These are phyloP conservation scores for Cephus cinctus DNA, from an alignment of 1,140 invertebrate species.

Conservation along the genomic window DNA sequence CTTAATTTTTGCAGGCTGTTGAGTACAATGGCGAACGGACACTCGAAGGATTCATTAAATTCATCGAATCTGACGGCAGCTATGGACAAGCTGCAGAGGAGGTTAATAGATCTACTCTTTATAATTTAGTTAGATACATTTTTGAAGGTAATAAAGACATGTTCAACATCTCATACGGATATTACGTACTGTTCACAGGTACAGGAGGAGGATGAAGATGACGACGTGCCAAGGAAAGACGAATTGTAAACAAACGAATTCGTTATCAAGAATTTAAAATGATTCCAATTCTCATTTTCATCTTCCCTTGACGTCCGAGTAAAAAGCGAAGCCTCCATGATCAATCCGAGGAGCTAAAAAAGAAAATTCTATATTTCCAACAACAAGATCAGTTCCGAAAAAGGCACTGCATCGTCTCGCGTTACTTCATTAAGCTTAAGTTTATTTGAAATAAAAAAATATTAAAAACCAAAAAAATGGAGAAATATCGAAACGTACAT, in stretches of 20 bases:
- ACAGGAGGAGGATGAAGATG: conserved; percentile 66
- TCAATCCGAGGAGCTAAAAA: no score
- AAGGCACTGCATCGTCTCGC: no score
- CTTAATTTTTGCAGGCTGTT: conserved; percentile 62
- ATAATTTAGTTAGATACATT: conserved; percentile 29
- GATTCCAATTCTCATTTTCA: no score
- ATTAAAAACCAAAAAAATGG: no score
- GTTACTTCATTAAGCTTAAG: no score
- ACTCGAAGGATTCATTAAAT: conserved; percentile 88
- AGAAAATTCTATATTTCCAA: no score
- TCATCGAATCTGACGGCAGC: conserved; percentile 80
- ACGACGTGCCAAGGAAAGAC: conserved; percentile 66
- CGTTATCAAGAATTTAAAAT: conserved; percentile 38
- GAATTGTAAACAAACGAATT: conserved; percentile 61
- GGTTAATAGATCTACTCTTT: conserved; percentile 50
- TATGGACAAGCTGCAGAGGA: conserved; percentile 65
- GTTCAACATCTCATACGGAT: conserved; percentile 16
- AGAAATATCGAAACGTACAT: no score
- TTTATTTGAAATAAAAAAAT: no score
- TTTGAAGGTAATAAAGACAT: conserved; percentile 55
- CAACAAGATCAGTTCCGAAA: no score
- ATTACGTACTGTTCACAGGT: conserved; percentile 40
- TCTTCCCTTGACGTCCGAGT: no score
- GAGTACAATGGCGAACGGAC: conserved; percentile 96
- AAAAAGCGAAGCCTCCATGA: no score